Base-by-base conservation (phyloP, 2,888 invertebrate genomes). In the Aphrophora alni region DNA sequence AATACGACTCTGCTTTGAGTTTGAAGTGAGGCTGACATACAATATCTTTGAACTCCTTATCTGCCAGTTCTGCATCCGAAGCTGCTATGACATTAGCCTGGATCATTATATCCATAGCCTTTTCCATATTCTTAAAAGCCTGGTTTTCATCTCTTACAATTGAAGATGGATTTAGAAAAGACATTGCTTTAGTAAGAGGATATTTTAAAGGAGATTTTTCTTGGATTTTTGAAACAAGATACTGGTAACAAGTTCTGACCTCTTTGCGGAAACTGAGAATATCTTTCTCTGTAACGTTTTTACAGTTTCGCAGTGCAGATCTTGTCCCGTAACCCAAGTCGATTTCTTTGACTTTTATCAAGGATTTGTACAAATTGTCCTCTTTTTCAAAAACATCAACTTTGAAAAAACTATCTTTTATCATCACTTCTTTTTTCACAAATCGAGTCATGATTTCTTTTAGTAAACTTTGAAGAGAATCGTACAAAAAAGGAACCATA, bases 141-240 rank as follows among this genome's bases (percentile, higher is more conserved):
- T 76, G 25, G 14, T 14, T 14, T 12, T 14, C 24, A 17, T 10
- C n/a, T 38, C 25, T n/a, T n/a, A n/a, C n/a, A n/a, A n/a, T n/a
- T n/a, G n/a, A n/a, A n/a, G n/a, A n/a, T n/a, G n/a, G n/a, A 59
- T 59, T 76, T 24, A 76, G n/a, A 59, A 76, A 76, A 2, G 14
- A 24, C 10, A 59, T 14, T 14, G 59, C 76, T 59, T 59, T 76
- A 12, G 59, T 76, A 28, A 59, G 25, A 21, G 76, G 76, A 26
- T 76, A 76, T 75, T 28, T 76, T 25, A 76, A 27, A 14, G 76
- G 68, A 17, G 68, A 76, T 59, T 76, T 76, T n/a, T n/a, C n/a
- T n/a, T n/a, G n/a, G n/a, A n/a, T n/a, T n/a, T n/a, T n/a, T n/a
- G n/a, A n/a, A n/a, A 76, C 27, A n/a, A 76, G 26, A 14, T 44